These are phyloP conservation scores for Blastomussa wellsi DNA, from an alignment of 92 coral and sea anemone species.

Conservation along the genomic window DNA sequence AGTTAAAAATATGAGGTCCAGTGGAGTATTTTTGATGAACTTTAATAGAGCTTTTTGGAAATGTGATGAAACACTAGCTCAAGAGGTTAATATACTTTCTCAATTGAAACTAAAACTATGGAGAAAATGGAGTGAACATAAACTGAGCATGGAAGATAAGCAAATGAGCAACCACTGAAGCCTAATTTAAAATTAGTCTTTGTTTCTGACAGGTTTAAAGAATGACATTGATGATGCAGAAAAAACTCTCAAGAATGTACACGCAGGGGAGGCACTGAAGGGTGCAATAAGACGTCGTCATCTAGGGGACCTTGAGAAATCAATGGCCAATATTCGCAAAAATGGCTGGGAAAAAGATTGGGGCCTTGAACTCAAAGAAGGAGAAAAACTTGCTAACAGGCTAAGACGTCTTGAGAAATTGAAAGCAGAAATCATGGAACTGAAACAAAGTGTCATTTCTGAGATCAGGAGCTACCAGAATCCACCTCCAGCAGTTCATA, in stretches of 20 bases:
- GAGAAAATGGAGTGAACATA: too few relatives aligned
- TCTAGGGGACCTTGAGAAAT: slow-evolving; percentile 81
- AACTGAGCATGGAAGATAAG: too few relatives aligned
- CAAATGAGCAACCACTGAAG: too few relatives aligned
- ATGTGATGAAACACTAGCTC: too few relatives aligned
- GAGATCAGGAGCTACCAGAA: slow-evolving; percentile 93
- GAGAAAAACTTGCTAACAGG: slow-evolving; percentile 85
- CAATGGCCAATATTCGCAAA: slow-evolving; percentile 79
- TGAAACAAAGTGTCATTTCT: slow-evolving; percentile 94
- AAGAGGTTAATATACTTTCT: too few relatives aligned
- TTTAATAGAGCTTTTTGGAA: too few relatives aligned
- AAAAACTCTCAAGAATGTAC: slow-evolving; percentile 78
- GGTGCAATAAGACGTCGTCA: slow-evolving; percentile 82
- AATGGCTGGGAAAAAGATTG: slow-evolving; percentile 86
- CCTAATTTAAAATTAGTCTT: not conserved
- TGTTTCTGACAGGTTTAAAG: slow-evolving; percentile 66
- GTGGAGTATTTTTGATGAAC: too few relatives aligned
- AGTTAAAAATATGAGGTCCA: too few relatives aligned
- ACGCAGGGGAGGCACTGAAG: slow-evolving; percentile 87
- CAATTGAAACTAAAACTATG: too few relatives aligned
- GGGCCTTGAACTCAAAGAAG: slow-evolving; percentile 89
- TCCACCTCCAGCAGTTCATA: slow-evolving; percentile 97
- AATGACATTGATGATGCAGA: slow-evolving; percentile 89
- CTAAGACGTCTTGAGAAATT: slow-evolving; percentile 88
- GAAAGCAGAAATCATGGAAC: slow-evolving; percentile 90